Base-by-base conservation (phyloP, 2,113 vertebrate species). In the Lates calcarifer region DNA sequence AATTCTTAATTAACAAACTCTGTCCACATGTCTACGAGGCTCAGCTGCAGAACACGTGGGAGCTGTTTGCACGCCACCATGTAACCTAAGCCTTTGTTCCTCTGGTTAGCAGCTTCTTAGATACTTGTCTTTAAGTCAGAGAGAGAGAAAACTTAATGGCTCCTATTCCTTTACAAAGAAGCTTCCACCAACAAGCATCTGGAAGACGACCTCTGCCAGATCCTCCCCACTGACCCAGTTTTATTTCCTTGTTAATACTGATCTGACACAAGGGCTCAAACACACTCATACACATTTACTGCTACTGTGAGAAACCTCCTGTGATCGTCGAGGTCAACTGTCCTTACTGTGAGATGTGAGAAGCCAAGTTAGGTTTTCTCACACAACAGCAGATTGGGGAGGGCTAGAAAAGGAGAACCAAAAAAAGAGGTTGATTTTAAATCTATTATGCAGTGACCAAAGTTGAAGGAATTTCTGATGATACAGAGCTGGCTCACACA, bases 11-110 rank as follows among this genome's bases (percentile, higher is more conserved):
- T 15, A 62, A 68, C 35, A 24, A 47, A 62, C 11, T 69, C 24
- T 26, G 22, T 45, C 26, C 41, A 31, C 26, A 14, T 77, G 37
- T 55, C 56, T 70, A 60, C 51, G 29, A 33, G 5, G 2, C 35
- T 70, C 75, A 47, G 37, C 62, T 68, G 65, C 0, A 0, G 57
- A 56, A 74, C 69, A 73, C 65, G 60, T 71, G 60, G 58, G 35
- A 49, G 20, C 26, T 56, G 39, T 64, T 65, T 58, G 39, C 56
- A 35, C 61, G 28, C 56, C 20, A 57, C 37, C 75, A 47, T 62
- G 75, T 41, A 63, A 77, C 37, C 70, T 31, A 26, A 79, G 20
- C 43, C 65, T 8, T 29, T 5, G 37, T 63, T 55, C 29, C 57
- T 58, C 58, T 41, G 26, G 65, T 63, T 49, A 69, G 72, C 31